Conservation (phyloP, 2,113 vertebrate genomes). For the Mandrillus leucophaeus region DNA sequence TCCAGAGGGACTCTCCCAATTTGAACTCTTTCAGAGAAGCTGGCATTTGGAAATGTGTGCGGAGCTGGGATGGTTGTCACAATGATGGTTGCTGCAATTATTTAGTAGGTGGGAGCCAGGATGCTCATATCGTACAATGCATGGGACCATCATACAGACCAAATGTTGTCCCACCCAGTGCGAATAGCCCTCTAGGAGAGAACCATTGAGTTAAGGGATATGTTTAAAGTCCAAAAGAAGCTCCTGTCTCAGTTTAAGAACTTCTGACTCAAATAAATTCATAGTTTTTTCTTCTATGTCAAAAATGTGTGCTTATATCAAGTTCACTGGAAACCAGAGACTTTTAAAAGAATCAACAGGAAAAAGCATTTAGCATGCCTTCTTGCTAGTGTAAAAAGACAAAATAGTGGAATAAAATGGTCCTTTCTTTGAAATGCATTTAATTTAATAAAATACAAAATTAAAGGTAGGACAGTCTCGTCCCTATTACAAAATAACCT, state of each 20-base stretch:
- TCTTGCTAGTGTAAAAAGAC: conserved; percentile 46
- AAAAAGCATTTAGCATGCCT: conserved; percentile 34
- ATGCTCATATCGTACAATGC: not conserved
- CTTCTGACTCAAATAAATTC: conserved; percentile 4
- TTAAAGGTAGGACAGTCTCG: conserved; percentile 69
- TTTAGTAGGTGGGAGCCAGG: not conserved
- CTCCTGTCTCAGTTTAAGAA: not conserved
- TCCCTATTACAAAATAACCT: conserved; percentile 68
- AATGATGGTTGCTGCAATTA: not conserved
- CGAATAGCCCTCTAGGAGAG: not conserved
- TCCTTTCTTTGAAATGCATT: conserved; percentile 73
- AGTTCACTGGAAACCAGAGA: conserved; percentile 35
- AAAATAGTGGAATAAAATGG: conserved; percentile 69
- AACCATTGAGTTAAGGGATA: not conserved
- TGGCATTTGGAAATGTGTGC: not conserved
- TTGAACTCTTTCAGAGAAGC: not conserved
- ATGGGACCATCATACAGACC: not conserved
- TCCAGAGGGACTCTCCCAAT: not conserved
- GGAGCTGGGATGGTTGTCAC: not conserved
- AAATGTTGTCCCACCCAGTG: not conserved
- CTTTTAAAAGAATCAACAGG: conserved; percentile 50
- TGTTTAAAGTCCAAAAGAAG: not conserved
- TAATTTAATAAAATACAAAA: conserved; percentile 77
- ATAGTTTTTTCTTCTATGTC: not conserved
- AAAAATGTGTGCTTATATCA: conserved; percentile 1